phyloP scores from a whole-genome alignment of 1,140 invertebrate genomes.

The Pogonognathellus flavescens region DNA sequence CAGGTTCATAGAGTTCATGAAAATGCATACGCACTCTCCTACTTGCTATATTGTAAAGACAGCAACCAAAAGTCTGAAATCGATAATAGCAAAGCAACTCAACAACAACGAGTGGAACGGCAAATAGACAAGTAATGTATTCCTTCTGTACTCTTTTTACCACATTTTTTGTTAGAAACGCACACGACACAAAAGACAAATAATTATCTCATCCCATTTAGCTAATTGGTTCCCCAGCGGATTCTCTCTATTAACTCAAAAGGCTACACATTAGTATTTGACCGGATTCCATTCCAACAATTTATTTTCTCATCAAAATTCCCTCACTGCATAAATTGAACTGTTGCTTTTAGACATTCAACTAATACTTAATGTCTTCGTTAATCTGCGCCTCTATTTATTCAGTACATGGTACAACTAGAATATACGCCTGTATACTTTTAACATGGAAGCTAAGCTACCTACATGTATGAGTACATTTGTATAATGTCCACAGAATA shows the following conservation, averaged over 20 bases:
- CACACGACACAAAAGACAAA: conserved; percentile 28
- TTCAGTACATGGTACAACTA: neutral
- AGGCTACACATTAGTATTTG: neutral
- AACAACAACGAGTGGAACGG: too few species aligned
- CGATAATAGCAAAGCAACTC: neutral
- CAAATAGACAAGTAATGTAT: too few species aligned
- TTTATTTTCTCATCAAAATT: conserved; percentile 45
- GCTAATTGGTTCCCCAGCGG: conserved; percentile 33
- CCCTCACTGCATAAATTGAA: neutral
- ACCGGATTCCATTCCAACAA: neutral
- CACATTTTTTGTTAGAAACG: neutral
- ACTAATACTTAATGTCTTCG: too few species aligned
- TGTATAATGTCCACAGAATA: too few species aligned
- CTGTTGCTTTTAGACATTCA: neutral
- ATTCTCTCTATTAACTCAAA: neutral
- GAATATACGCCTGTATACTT: too few species aligned
- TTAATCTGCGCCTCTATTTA: neutral
- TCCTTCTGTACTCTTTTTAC: too few species aligned
- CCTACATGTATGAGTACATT: too few species aligned
- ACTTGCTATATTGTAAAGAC: neutral
- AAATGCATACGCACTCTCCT: neutral
- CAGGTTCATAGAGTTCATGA: neutral
- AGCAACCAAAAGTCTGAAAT: conserved; percentile 23
- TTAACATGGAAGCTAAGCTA: too few species aligned
- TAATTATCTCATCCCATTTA: conserved; percentile 29